phyloP scores from a whole-genome alignment of 2,797 vertebrate species.

The Tinamus major region DNA sequence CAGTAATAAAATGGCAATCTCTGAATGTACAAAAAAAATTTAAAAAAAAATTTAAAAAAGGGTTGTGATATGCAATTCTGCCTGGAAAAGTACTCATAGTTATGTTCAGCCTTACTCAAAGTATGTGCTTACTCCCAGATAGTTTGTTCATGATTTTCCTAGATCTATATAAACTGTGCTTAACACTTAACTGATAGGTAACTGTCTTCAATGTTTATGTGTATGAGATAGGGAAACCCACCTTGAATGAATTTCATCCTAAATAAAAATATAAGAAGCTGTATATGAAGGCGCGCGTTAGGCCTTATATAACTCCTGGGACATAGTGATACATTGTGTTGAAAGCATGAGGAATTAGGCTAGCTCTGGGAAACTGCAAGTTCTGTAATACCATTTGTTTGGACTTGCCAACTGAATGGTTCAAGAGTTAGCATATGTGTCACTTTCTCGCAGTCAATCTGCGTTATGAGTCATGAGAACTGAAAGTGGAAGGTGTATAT shows the following conservation, averaged over 20 bases:
- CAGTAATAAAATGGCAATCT: not conserved
- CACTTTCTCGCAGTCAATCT: constrained; percentile 58
- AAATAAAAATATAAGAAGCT: not conserved
- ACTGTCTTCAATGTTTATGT: not conserved
- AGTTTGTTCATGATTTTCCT: not conserved
- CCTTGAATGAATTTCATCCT: not conserved
- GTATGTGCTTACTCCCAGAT: not conserved
- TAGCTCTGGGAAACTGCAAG: constrained; percentile 2
- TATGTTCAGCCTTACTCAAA: not conserved
- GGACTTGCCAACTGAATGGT: not conserved
- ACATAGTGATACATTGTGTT: not conserved
- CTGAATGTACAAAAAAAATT: not conserved
- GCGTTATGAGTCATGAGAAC: constrained; percentile 46
- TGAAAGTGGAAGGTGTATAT: not conserved
- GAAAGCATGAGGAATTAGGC: constrained; percentile 1
- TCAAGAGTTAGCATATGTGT: constrained; percentile 2
- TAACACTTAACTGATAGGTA: not conserved
- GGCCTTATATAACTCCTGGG: not conserved
- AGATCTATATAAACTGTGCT: not conserved
- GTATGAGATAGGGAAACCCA: not conserved
- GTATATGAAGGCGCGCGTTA: not conserved
- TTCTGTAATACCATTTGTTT: constrained; percentile 5
- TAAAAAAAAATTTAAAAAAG: not conserved
- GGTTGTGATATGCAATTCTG: not conserved
- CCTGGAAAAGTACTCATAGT: not conserved